phyloP scores from a whole-genome alignment of 92 coral and sea anemone genomes.

The Actinostola sp. region DNA sequence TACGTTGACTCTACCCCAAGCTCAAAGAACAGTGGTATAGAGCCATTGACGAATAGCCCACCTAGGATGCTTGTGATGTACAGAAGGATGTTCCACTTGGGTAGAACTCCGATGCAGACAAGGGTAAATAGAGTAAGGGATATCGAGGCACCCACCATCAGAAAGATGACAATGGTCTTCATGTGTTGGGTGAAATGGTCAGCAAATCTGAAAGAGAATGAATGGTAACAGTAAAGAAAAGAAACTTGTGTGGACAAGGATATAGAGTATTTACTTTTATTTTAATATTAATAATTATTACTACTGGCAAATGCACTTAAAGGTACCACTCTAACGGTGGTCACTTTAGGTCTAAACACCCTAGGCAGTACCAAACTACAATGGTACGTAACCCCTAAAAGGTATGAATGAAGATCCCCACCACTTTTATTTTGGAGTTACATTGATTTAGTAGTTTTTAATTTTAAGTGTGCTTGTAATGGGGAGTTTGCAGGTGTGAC shows the following conservation, averaged over 20 bases:
- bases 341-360: no score
- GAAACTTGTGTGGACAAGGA: not conserved
- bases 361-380: no score
- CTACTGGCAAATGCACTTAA: no score
- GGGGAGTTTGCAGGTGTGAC: no score
- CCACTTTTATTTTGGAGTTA: no score
- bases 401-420: no score
- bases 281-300: no score
- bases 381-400: no score
- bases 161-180: slow-evolving; percentile 75
- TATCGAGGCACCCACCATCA: slow-evolving; percentile 75
- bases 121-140: slow-evolving; percentile 74
- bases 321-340: no score
- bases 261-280: no score
- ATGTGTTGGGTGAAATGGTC: slow-evolving; percentile 89
- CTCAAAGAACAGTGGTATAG: slow-evolving; percentile 92
- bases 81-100: slow-evolving; percentile 63
- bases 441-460: no score
- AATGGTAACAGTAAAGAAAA: not conserved
- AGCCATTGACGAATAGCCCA: slow-evolving; percentile 89
- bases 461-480: no score
- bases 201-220: slow-evolving; percentile 67
- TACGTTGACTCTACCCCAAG: slow-evolving; percentile 89
- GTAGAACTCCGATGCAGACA: slow-evolving; percentile 66
- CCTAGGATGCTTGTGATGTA: slow-evolving; percentile 78